Percentiles rank a stretch among this genome's conserved stretches.
Conservation (phyloP, 2,888 invertebrate species). For the Lepidochrysops patricia region DNA sequence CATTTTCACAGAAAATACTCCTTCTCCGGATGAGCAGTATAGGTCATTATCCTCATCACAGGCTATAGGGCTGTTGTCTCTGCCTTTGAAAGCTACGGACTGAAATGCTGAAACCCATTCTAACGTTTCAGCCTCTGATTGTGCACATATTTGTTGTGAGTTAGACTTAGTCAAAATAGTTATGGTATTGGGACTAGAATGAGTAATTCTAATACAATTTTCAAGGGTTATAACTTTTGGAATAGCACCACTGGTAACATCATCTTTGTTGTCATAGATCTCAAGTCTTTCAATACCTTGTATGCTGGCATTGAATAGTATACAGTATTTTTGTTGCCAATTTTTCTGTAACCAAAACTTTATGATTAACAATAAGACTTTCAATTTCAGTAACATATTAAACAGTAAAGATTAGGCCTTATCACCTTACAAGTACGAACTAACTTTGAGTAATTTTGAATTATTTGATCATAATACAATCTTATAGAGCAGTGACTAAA, state of each 20-base stretch:
- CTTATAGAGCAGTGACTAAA: background rate
- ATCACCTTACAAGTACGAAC: too few species aligned
- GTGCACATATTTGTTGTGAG: slow-evolving; percentile 75
- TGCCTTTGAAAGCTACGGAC: slow-evolving; percentile 85
- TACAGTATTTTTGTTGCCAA: slow-evolving; percentile 86
- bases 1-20: slow-evolving; percentile 84
- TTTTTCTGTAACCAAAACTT: slow-evolving; percentile 77
- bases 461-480: too few species aligned
- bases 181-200: slow-evolving; percentile 76
- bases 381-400: slow-evolving; percentile 12
- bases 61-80: slow-evolving; percentile 70
- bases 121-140: slow-evolving; percentile 79
- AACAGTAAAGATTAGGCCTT: too few species aligned
- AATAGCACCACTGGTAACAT: slow-evolving; percentile 75
- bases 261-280: slow-evolving; percentile 87
- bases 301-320: slow-evolving; percentile 86
- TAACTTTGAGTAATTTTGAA: too few species aligned
- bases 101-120: slow-evolving; percentile 88
- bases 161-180: slow-evolving; percentile 85
- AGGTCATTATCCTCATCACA: slow-evolving; percentile 91
- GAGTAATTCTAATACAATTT: slow-evolving; percentile 89
- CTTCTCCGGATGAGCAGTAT: slow-evolving; percentile 90
- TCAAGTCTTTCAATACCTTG: slow-evolving; percentile 90
- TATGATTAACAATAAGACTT: slow-evolving; percentile 5
- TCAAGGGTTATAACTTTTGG: slow-evolving; percentile 88